Evolutionary conservation across 1,140 invertebrate genomes (phyloP).

Genomic region (Hyposmocoma kahamanoa): DNA sequence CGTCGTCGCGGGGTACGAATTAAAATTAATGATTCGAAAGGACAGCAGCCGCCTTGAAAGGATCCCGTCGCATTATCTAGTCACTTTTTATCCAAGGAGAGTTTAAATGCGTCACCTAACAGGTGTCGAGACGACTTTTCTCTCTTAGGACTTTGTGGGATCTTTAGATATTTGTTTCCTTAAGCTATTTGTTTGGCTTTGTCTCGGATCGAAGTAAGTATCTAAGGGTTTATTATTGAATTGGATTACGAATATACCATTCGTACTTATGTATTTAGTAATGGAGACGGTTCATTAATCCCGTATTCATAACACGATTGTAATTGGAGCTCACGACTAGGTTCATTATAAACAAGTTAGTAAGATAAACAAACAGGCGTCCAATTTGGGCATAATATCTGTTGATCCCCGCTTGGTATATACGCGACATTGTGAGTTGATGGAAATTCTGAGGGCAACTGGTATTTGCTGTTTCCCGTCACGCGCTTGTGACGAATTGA

Average conservation of each 20-base stretch:
- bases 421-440: conserved; percentile 67
- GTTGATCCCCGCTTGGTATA: conserved; percentile 66
- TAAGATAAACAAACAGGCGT: background rate
- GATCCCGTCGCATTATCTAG: conserved; percentile 55
- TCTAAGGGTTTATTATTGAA: background rate
- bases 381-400: conserved; percentile 62
- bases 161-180: conserved; percentile 16
- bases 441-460: conserved; percentile 62
- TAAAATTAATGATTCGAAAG: conserved; percentile 72
- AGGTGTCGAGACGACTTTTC: conserved; percentile 45
- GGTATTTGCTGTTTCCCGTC: background rate
- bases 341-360: too few relatives aligned
- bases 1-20: conserved; percentile 66
- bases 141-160: conserved; percentile 26
- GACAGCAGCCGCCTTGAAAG: conserved; percentile 44
- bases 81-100: conserved; percentile 61
- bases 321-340: too few relatives aligned
- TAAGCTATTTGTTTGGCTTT: background rate
- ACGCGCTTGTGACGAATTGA: background rate
- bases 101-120: conserved; percentile 40
- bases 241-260: too few relatives aligned
- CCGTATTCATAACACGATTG: too few relatives aligned
- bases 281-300: too few relatives aligned
- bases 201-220: background rate
- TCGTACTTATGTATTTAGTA: too few relatives aligned